phyloP scores from a whole-genome alignment of 1,140 invertebrate species.

The Drosophila pseudoananassae region DNA sequence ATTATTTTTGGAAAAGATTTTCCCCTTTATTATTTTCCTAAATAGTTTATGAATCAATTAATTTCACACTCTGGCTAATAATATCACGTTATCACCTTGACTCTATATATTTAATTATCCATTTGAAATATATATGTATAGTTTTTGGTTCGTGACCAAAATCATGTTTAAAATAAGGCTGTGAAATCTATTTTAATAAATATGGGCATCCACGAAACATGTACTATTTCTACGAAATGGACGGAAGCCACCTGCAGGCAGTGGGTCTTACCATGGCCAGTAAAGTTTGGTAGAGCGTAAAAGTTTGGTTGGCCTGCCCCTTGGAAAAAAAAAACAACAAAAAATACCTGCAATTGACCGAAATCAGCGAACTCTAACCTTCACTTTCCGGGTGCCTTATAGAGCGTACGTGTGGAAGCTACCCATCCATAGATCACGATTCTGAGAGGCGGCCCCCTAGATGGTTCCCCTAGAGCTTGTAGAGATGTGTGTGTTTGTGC shows the following conservation, averaged over 20 bases:
- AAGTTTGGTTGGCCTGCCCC: constrained; percentile 30
- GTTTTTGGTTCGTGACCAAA: constrained; percentile 33
- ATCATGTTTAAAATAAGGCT: constrained; percentile 34
- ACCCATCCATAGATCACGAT: constrained; percentile 60
- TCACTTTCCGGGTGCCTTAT: constrained; percentile 46
- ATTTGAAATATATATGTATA: background rate
- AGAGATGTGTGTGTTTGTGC: constrained; percentile 21
- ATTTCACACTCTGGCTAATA: constrained; percentile 7
- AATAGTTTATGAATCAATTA: no score
- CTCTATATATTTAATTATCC: background rate
- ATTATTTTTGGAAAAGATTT: background rate
- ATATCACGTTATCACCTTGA: constrained; percentile 21
- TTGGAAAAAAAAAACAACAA: background rate
- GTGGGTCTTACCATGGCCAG: constrained; percentile 2
- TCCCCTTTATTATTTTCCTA: background rate
- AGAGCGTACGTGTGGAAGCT: constrained; percentile 20
- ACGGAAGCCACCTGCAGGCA: constrained; percentile 50
- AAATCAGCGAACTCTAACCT: constrained; percentile 77
- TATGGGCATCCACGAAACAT: constrained; percentile 15
- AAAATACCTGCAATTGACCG: constrained; percentile 43
- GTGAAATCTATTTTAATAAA: constrained; percentile 24
- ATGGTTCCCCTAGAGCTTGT: constrained; percentile 12
- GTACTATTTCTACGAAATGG: constrained; percentile 26
- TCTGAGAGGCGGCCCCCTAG: constrained; percentile 41
- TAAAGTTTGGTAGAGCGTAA: constrained; percentile 36